Conservation (phyloP, 1,140 invertebrate species). For the Oncopeltus fasciatus region DNA sequence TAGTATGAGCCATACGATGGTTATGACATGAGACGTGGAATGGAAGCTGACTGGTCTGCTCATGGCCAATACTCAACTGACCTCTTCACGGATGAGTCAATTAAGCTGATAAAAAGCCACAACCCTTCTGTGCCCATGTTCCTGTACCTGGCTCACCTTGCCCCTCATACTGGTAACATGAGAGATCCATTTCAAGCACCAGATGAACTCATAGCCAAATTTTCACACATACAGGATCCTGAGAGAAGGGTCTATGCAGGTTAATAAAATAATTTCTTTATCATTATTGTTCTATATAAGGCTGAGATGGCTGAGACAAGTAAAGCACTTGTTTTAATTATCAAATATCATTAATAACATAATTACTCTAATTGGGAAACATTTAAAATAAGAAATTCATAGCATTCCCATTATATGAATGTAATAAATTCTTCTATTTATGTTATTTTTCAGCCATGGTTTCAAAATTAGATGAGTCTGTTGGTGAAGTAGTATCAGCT, state of each 20-base stretch:
- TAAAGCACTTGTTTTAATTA: too few species aligned
- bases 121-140: constrained; percentile 49
- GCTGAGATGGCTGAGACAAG: too few species aligned
- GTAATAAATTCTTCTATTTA: too few species aligned
- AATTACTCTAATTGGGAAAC: too few species aligned
- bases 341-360: too few species aligned
- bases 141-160: constrained; percentile 63
- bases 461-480: constrained; percentile 69
- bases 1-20: constrained; percentile 29
- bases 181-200: constrained; percentile 62
- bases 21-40: constrained; percentile 51
- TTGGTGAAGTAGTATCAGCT: constrained; percentile 58
- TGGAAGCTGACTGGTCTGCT: constrained; percentile 40
- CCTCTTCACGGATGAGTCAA: constrained; percentile 55
- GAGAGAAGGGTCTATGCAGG: constrained; percentile 64
- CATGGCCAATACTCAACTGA: constrained; percentile 60
- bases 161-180: constrained; percentile 57
- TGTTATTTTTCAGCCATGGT: constrained; percentile 54
- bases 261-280: constrained; percentile 25
- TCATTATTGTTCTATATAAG: too few species aligned
- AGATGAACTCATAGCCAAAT: constrained; percentile 51
- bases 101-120: constrained; percentile 51
- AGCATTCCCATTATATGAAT: too few species aligned
- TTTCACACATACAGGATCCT: constrained; percentile 55
- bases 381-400: too few species aligned